These are phyloP conservation scores for Bradypodion ventrale DNA, from an alignment of 2,797 vertebrate genomes.

Conservation along the genomic window DNA sequence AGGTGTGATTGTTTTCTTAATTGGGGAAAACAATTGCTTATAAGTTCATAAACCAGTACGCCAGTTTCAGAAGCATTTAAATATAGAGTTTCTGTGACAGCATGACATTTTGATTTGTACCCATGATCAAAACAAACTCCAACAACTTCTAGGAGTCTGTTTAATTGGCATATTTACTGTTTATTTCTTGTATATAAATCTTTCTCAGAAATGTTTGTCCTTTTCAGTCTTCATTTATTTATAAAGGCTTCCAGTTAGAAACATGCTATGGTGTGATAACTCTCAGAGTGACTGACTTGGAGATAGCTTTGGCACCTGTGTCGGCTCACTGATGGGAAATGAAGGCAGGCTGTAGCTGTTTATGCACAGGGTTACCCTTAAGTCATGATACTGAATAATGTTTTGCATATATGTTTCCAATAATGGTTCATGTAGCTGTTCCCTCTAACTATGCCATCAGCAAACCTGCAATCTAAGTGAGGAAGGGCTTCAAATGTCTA, in stretches of 20 bases:
- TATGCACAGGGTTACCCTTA: background rate
- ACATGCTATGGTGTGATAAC: background rate
- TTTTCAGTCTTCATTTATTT: background rate
- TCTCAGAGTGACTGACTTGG: background rate
- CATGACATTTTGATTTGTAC: background rate
- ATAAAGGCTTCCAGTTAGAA: conserved; percentile 6
- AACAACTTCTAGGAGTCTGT: background rate
- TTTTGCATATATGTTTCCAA: background rate
- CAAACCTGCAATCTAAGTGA: background rate
- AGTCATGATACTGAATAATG: background rate
- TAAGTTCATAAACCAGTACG: background rate
- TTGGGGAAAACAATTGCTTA: background rate
- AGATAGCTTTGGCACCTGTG: background rate
- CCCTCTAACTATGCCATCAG: background rate
- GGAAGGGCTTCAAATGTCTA: background rate
- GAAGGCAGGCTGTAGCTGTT: background rate
- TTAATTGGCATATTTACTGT: background rate
- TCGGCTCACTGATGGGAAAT: background rate
- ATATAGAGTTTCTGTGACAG: background rate
- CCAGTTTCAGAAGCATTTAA: conserved; percentile 4
- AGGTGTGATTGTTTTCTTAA: background rate
- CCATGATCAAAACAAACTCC: conserved; percentile 8
- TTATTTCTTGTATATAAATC: background rate
- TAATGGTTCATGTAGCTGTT: background rate
- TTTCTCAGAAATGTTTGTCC: background rate